Percentiles rank a stretch among this genome's conserved stretches.
Evolutionary conservation across 2,113 vertebrate genomes (phyloP).

Genomic region (Craseonycteris thonglongyai): DNA sequence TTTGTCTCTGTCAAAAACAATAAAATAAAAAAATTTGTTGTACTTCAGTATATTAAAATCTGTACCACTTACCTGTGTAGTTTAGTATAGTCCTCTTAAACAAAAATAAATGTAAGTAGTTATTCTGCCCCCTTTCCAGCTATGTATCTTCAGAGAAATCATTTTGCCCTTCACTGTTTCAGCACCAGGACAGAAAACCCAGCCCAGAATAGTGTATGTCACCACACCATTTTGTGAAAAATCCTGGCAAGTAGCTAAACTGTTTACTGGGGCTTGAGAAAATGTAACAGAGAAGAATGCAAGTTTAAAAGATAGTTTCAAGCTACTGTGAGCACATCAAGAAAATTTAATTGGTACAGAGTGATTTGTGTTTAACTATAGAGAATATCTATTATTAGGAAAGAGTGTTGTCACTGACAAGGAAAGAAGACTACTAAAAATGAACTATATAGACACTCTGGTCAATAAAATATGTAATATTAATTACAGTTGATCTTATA

Average conservation of each 20-base stretch:
- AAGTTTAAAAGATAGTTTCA: not conserved
- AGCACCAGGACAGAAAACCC: not conserved
- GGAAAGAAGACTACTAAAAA: not conserved
- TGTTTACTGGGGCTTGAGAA: not conserved
- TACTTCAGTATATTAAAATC: not conserved
- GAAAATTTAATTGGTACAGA: not conserved
- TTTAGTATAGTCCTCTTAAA: not conserved
- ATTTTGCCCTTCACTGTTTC: not conserved
- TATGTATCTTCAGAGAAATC: not conserved
- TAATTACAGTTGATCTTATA: not conserved
- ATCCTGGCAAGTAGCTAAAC: not conserved
- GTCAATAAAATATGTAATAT: not conserved
- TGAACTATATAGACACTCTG: not conserved
- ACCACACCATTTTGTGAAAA: not conserved
- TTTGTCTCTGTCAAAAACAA: too few species aligned
- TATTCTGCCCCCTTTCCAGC: not conserved
- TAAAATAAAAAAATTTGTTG: not conserved
- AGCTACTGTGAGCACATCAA: not conserved
- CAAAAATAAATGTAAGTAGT: not conserved
- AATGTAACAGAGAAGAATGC: not conserved
- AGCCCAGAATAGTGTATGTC: not conserved
- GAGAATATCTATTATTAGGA: not conserved
- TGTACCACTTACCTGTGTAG: not conserved
- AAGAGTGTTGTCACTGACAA: not conserved
- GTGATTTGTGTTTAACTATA: not conserved